Conservation (phyloP, 2,888 invertebrate genomes). For the Acleris holmiana region DNA sequence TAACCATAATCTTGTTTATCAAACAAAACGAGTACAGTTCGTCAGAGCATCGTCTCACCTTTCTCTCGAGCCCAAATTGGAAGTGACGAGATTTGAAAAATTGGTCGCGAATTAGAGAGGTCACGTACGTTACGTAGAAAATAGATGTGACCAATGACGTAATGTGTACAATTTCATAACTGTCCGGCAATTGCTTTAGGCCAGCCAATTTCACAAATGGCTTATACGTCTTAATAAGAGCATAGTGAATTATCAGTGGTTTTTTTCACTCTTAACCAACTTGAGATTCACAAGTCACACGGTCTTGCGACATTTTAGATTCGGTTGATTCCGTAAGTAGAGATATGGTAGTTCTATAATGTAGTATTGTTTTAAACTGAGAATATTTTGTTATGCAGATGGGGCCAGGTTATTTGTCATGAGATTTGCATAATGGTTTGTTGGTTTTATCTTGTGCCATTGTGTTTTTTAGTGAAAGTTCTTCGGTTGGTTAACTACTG, state of each 20-base stretch:
- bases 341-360: slow-evolving; percentile 74
- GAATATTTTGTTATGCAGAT: slow-evolving; percentile 68
- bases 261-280: slow-evolving; percentile 62
- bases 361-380: slow-evolving; percentile 71
- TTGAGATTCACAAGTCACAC: slow-evolving; percentile 67
- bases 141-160: slow-evolving; percentile 63
- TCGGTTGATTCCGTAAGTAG: slow-evolving; percentile 63
- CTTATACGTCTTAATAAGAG: slow-evolving; percentile 66
- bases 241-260: slow-evolving; percentile 67
- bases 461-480: slow-evolving; percentile 35
- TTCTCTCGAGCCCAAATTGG: slow-evolving; percentile 16
- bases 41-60: slow-evolving; percentile 1
- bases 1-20: no score
- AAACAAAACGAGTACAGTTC: no score
- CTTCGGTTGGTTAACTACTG: slow-evolving; percentile 22
- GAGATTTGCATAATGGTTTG: slow-evolving; percentile 39
- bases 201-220: slow-evolving; percentile 74
- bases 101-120: slow-evolving; percentile 54
- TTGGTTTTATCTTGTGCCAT: slow-evolving; percentile 32
- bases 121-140: slow-evolving; percentile 60
- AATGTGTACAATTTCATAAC: slow-evolving; percentile 62
- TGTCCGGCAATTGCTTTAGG: slow-evolving; percentile 68
- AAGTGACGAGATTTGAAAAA: slow-evolving; percentile 26
- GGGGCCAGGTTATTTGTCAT: slow-evolving; percentile 47
- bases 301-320: slow-evolving; percentile 72